These are phyloP conservation scores for Catharus bicknelli DNA, from an alignment of 2,113 vertebrate species.

Conservation along the genomic window DNA sequence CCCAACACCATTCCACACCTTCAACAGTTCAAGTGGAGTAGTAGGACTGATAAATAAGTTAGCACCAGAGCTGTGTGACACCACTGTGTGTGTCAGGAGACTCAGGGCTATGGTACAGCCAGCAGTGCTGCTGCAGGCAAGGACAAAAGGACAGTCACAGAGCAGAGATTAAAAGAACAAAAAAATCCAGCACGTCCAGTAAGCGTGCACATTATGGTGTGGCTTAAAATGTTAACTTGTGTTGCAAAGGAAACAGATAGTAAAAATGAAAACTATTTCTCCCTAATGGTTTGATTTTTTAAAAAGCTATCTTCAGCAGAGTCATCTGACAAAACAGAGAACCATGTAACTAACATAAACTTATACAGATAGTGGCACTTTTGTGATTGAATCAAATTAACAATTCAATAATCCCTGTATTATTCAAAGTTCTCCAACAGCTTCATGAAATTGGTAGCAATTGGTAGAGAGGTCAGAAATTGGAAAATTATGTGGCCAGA, in stretches of 20 bases:
- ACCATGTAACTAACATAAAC: background rate
- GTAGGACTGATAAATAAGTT: background rate
- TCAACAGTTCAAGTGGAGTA: background rate
- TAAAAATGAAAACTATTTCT: background rate
- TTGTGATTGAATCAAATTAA: background rate
- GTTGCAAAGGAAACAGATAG: background rate
- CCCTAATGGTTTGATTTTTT: background rate
- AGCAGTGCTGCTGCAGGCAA: slow-evolving; percentile 25
- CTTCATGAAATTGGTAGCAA: background rate
- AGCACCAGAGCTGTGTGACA: background rate
- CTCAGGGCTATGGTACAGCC: background rate
- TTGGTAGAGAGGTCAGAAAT: background rate
- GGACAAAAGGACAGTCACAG: background rate
- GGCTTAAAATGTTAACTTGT: background rate
- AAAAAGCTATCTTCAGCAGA: background rate
- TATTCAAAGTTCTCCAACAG: background rate
- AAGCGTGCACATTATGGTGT: accelerated
- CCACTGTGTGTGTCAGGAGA: background rate
- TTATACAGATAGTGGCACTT: background rate
- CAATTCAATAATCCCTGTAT: background rate
- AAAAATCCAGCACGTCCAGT: background rate
- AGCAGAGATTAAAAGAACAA: background rate
- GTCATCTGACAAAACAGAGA: background rate
- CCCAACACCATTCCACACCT: background rate
- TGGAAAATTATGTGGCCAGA: background rate